A percentile compares a stretch with the other conserved stretches of the same genome.
Conservation (phyloP, 2,797 vertebrate genomes). For the Bryconaethiops microstoma region DNA sequence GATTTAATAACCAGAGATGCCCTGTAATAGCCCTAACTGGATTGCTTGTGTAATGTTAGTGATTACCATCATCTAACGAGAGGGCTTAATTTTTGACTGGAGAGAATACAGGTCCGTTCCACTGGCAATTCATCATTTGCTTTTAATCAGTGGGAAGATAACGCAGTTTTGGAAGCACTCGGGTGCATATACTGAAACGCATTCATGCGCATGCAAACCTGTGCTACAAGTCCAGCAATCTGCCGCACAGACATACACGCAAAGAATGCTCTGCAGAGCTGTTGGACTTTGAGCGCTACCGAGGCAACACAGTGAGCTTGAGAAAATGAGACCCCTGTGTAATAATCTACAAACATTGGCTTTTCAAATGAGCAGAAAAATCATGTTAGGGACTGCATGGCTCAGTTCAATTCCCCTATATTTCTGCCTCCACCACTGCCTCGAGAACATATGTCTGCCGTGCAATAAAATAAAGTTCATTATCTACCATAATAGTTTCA, state of each 20-base stretch:
- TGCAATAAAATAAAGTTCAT: constrained; percentile 26
- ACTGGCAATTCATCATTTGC: constrained; percentile 51
- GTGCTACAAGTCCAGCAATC: constrained; percentile 13
- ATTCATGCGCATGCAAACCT: constrained; percentile 11
- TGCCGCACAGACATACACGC: constrained; percentile 52
- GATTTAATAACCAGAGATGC: constrained; percentile 74
- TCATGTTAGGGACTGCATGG: constrained; percentile 63
- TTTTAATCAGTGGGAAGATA: constrained; percentile 48
- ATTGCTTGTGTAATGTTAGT: constrained; percentile 65
- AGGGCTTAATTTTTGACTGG: constrained; percentile 68
- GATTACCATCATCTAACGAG: constrained; percentile 74
- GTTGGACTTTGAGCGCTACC: constrained; percentile 67
- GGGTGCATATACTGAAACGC: constrained; percentile 7
- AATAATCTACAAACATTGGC: constrained; percentile 70
- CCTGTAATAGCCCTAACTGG: constrained; percentile 65
- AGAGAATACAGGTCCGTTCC: constrained; percentile 40
- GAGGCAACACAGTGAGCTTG: constrained; percentile 56
- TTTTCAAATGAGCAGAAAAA: constrained; percentile 76
- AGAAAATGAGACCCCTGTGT: constrained; percentile 70
- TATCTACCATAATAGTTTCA: background rate
- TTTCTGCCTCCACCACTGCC: constrained; percentile 57
- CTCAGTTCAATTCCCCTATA: constrained; percentile 56
- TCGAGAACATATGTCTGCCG: constrained; percentile 47
- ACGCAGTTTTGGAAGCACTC: constrained; percentile 8
- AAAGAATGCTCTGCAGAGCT: constrained; percentile 58